Evolutionary conservation across 2,113 vertebrate genomes (phyloP).

Genomic region (Pelecanoides urinatrix): DNA sequence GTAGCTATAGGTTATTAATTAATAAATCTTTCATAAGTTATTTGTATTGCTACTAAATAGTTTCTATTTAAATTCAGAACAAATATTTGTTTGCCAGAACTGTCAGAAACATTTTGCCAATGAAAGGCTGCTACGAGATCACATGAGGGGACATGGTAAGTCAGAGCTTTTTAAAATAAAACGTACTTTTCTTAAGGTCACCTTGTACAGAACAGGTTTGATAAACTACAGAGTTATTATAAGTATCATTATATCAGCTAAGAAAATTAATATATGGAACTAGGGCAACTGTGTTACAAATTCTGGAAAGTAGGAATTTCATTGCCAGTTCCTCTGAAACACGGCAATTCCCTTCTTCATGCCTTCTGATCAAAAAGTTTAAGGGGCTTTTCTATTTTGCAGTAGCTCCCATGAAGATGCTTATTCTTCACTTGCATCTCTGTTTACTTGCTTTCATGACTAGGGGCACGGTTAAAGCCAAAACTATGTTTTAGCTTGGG

Average conservation of each 20-base stretch:
- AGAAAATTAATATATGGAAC: background rate
- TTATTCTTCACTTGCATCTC: background rate
- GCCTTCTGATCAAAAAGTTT: background rate
- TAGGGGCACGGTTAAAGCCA: background rate
- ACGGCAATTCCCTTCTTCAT: background rate
- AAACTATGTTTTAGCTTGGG: background rate
- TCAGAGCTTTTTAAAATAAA: background rate
- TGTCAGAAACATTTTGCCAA: slow-evolving; percentile 75
- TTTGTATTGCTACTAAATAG: background rate
- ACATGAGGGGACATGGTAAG: slow-evolving; percentile 69
- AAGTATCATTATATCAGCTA: background rate
- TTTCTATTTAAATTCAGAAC: background rate
- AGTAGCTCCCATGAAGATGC: background rate
- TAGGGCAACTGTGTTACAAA: background rate
- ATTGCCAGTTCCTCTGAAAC: background rate
- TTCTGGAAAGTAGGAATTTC: background rate
- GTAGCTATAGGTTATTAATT: background rate
- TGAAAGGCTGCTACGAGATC: slow-evolving; percentile 74
- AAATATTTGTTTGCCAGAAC: slow-evolving; percentile 71
- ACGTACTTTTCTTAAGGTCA: background rate
- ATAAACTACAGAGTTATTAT: background rate
- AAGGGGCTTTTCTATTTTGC: background rate
- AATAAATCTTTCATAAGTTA: background rate
- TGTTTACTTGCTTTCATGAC: background rate
- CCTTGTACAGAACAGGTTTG: background rate